phyloP scores from a whole-genome alignment of 2,888 invertebrate genomes.

The Arrhopalites spinosus region DNA sequence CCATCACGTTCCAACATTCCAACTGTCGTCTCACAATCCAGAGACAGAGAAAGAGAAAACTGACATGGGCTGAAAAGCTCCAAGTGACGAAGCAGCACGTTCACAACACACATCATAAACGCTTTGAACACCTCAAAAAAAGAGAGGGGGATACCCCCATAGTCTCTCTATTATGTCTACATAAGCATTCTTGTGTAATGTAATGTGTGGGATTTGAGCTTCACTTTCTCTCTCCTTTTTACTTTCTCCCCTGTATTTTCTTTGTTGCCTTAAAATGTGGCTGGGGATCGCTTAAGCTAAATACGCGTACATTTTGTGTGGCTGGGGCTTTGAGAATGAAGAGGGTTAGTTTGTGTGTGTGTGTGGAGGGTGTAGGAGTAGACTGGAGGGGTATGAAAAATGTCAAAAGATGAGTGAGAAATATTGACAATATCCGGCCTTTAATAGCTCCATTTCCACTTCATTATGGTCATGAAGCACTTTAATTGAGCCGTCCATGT shows the following conservation, averaged over 20 bases:
- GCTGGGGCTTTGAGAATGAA: not conserved
- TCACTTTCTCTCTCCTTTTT: too few relatives aligned
- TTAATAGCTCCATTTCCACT: slow-evolving; percentile 52
- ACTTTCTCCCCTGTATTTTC: too few relatives aligned
- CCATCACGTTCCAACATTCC: not conserved
- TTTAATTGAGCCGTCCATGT: slow-evolving; percentile 42
- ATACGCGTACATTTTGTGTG: not conserved
- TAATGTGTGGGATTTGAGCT: too few relatives aligned
- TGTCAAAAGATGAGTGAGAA: slow-evolving; percentile 41
- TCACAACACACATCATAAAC: not conserved
- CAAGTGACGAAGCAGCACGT: not conserved
- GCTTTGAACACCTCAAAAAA: not conserved
- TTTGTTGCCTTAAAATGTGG: not conserved
- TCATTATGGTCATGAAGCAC: slow-evolving; percentile 50
- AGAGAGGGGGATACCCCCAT: not conserved
- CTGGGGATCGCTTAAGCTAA: too few relatives aligned
- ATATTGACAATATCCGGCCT: slow-evolving; percentile 51
- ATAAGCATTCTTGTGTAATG: too few relatives aligned
- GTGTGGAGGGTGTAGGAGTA: too few relatives aligned
- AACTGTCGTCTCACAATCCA: too few relatives aligned
- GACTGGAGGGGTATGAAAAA: slow-evolving; percentile 28
- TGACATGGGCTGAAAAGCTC: too few relatives aligned
- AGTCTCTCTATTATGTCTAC: too few relatives aligned
- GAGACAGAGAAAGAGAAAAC: too few relatives aligned
- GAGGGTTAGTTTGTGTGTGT: not conserved